phyloP scores from a whole-genome alignment of 2,888 invertebrate genomes.

The Quadroppia sp. region DNA sequence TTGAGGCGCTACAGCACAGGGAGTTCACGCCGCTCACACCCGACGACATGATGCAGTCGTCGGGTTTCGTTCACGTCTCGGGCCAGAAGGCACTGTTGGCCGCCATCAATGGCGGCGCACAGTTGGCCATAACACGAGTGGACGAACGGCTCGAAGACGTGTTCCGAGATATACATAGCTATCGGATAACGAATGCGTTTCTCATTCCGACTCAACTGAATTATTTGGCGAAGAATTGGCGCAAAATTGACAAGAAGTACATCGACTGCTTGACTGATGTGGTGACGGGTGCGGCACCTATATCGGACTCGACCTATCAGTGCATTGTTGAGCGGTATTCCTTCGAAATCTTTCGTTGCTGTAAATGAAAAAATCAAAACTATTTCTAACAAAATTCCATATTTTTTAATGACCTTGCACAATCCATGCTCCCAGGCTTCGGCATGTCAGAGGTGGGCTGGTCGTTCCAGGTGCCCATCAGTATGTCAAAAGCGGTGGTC shows the following conservation, averaged over 20 bases:
- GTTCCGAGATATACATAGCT: not conserved
- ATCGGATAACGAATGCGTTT: constrained; percentile 11
- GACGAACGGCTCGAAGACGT: constrained; percentile 5
- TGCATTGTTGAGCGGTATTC: not conserved
- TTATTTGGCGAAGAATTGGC: not conserved
- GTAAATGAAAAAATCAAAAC: not conserved
- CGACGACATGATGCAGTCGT: not conserved
- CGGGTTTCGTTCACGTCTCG: not conserved
- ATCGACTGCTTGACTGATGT: not conserved
- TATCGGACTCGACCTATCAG: not conserved
- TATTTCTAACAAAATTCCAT: not conserved
- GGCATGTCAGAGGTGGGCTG: constrained; percentile 5
- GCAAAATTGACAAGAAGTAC: constrained; percentile 1
- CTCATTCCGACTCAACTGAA: constrained; percentile 16
- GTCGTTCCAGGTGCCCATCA: not conserved
- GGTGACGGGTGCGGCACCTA: not conserved
- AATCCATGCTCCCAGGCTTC: not conserved
- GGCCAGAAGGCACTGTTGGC: not conserved
- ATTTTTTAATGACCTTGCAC: not conserved
- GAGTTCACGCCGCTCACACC: not conserved
- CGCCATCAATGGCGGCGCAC: constrained; percentile 13
- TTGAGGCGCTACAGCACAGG: not conserved
- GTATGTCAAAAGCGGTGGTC: not conserved
- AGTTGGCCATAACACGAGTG: constrained; percentile 1
- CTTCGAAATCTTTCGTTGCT: constrained; percentile 2